Evolutionary conservation across 1,140 invertebrate species (phyloP), one percentile per base, ranked within the genome.

Genomic region (Eciton burchellii): DNA sequence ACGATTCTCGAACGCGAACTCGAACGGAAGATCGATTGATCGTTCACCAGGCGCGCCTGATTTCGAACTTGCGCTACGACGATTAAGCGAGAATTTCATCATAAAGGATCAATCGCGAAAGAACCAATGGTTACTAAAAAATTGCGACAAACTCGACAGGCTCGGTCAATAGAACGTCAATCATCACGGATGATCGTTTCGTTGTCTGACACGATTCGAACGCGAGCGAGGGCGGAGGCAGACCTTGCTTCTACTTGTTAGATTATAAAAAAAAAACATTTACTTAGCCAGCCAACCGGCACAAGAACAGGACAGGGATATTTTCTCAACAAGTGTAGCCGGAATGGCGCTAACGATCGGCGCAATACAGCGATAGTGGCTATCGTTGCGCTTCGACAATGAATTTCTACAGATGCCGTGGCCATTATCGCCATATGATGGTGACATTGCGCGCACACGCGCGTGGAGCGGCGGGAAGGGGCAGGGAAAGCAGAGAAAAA

Each of bases 401-500:
- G 35, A 79, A 24, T 68, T n/a, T 26, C 35, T 56, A 70, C 74
- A 68, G 35, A 57, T 79, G 74, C 21, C 24, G n/a, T 70, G 16
- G 56, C 63, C 49, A 79, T 79, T 79, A 57, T 43, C 35, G 63
- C 74, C 74, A 79, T 79, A 77, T 79, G 87, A 91, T 92, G 92
- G 91, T 92, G 92, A 91, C 90, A 91, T 91, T 89, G 92, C 83
- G 76, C 45, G 76, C 82, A 76, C 63, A 43, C 47, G 24, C 54
- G 35, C 54, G n/a, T n/a, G n/a, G n/a, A n/a, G n/a, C n/a, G n/a
- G n/a, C n/a, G n/a, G n/a, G n/a, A n/a, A n/a, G n/a, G 52, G 35
- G 68, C 24, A 24, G 72, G 35, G 35, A 35, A 35, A 35, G 35
- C n/a, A n/a, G 35, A 35, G 89, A 83, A 84, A 88, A 90, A 90